Base-by-base conservation (phyloP, 2,113 vertebrate genomes). In the Mastomys natalensis region DNA sequence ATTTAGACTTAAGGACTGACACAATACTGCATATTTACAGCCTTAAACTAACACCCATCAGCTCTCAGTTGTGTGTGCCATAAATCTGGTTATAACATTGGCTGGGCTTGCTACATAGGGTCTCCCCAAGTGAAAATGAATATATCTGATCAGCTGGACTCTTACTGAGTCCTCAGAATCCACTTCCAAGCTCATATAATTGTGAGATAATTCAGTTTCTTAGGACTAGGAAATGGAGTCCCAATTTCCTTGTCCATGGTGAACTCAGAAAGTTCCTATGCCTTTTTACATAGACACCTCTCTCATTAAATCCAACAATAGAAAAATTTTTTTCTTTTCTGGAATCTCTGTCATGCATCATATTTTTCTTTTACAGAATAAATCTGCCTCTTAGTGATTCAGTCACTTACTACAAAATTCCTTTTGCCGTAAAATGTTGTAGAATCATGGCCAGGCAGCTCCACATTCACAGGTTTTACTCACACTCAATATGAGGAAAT, bases 281-380 rank as follows among this genome's bases (percentile, higher is more conserved):
- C 3, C 51, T 90, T 90, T 16, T 29, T 84, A 45, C 2, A 37
- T 34, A 45, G 37, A 84, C 3, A 12, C 3, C 34, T 81, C 29
- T 45, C 77, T 87, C 40, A 81, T 91, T 90, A 93, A 90, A 94
- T 91, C 45, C 29, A 90, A 37, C 16, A 72, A 66, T 84, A 74
- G 37, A 94, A 60, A 90, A 73, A 48, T n/a, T 88, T 70, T 40
- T 91, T 16, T 90, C n/a, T 90, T 93, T 24, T 5, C 62, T 93
- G 13, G 10, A 85, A 91, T 96, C 55, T 37, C 1, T 91, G 11
- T 66, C 53, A 51, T 45, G 37, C 10, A 74, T 90, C 89, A 93
- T 3, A 92, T 89, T 74, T 89, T n/a, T 88, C 22, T 91, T 37
- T 62, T 4, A 31, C 62, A 43, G 5, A 89, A 91, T 8, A 45